Base-by-base conservation (phyloP, 2,888 invertebrate species). In the Pammene aurita region DNA sequence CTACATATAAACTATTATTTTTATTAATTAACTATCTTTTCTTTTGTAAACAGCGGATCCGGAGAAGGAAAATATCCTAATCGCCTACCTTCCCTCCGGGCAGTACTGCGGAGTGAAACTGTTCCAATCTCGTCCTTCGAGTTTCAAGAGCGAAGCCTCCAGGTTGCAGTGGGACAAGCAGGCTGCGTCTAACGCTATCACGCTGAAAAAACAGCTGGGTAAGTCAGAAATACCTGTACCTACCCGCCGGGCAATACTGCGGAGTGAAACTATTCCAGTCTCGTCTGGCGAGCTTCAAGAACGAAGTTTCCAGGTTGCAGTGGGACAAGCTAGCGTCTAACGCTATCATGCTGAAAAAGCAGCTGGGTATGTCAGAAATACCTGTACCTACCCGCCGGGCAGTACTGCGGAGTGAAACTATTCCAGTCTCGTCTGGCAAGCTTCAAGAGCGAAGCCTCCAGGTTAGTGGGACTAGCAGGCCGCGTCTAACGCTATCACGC, bases 31-130 rank as follows among this genome's bases (percentile, higher is more conserved):
- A 13, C 42, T 2, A 9, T 41, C 2, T 41, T 2, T 9, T 41
- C 41, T 10, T 10, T 35, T 26, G 1, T 69, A 57, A 46, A 65
- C 80, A 86, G 91, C 86, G 4, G 90, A 90, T 9, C 66, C 83
- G 0, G 90, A 91, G 26, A 92, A 89, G 50, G 89, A 90, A 84
- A 93, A 94, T 77, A 89, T 95, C 4, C 84, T 96, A 0, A 92
- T 95, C 72, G 94, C 94, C 0, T 94, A 94, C 75, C 90, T 95
- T 5, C 94, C 94, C 0, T 86, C 93, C 0, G 95, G 94, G 0
- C 94, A 94, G 77, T 94, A 94, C 72, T 92, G 95, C 9, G 96
- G 96, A 38, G 93, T 96, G 71, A 95, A 94, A 79, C 84, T 96
- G 56, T 95, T 95, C 80, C 93, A 93, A 71, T 91, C 90, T 0